Evolutionary conservation across 2,113 vertebrate genomes (phyloP).

Genomic region (Chunga burmeisteri): DNA sequence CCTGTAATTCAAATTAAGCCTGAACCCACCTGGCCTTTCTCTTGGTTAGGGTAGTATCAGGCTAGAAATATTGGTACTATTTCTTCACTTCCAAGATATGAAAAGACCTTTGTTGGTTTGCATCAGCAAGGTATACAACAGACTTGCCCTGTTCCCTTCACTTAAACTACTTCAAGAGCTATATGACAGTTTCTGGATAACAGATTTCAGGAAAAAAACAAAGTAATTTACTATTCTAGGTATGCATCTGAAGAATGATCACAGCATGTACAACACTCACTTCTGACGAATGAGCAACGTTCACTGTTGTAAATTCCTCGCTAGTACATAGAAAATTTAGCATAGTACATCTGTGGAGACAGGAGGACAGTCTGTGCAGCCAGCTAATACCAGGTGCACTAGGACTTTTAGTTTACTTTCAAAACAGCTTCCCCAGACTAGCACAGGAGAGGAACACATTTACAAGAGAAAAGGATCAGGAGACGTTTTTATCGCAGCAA

Average conservation of each 20-base stretch:
- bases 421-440: neutral
- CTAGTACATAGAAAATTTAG: neutral
- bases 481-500: neutral
- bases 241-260: neutral
- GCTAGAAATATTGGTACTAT: neutral
- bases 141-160: neutral
- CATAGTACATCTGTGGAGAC: neutral
- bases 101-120: neutral
- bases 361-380: neutral
- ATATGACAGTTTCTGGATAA: neutral
- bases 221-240: neutral
- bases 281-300: neutral
- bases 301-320: neutral
- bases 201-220: neutral
- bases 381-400: neutral
- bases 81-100: neutral
- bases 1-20: neutral
- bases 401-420: neutral
- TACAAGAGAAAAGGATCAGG: neutral
- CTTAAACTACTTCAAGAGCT: neutral
- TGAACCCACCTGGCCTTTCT: neutral
- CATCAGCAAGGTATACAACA: neutral
- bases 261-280: accelerated
- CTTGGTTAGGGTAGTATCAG: neutral
- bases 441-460: neutral